A percentile compares a stretch with the other conserved stretches of the same genome.
Evolutionary conservation across 2,888 invertebrate genomes (phyloP).

Genomic region (Malthinus seriepunctatus): DNA sequence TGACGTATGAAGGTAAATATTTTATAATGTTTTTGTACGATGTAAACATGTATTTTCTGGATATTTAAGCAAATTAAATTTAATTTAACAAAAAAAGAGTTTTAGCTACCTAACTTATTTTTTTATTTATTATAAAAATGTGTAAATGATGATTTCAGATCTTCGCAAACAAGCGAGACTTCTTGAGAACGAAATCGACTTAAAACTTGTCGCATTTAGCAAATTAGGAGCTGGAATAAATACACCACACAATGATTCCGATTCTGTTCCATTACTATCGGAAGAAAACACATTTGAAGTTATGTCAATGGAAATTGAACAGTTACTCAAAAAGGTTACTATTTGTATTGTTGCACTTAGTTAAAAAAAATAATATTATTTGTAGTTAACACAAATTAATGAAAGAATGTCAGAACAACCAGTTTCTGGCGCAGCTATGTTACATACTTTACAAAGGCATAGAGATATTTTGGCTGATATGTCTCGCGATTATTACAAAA

Average conservation of each 20-base stretch:
- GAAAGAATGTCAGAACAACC: conserved; percentile 86
- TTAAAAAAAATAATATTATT: conserved; percentile 24
- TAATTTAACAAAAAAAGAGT: neutral
- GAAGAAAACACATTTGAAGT: conserved; percentile 91
- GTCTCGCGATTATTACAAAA: conserved; percentile 89
- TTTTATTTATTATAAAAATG: neutral
- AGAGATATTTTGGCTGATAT: conserved; percentile 95
- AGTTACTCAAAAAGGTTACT: conserved; percentile 75
- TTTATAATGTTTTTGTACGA: conserved; percentile 3
- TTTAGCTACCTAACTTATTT: neutral
- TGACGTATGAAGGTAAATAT: conserved; percentile 47
- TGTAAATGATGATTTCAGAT: conserved; percentile 62
- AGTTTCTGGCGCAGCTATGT: conserved; percentile 78
- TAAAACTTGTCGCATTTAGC: conserved; percentile 93
- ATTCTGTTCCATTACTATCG: conserved; percentile 82
- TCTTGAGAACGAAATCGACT: conserved; percentile 95
- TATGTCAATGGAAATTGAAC: conserved; percentile 89
- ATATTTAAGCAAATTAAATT: conserved; percentile 55
- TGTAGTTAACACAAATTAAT: conserved; percentile 73
- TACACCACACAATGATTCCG: conserved; percentile 60
- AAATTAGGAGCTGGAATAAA: conserved; percentile 81
- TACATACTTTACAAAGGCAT: conserved; percentile 93
- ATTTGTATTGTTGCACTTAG: neutral
- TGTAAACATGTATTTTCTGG: conserved; percentile 57
- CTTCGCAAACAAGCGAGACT: conserved; percentile 90